These are phyloP conservation scores for Anser brachyrhynchus DNA, from an alignment of 2,113 vertebrate genomes.

Conservation along the genomic window DNA sequence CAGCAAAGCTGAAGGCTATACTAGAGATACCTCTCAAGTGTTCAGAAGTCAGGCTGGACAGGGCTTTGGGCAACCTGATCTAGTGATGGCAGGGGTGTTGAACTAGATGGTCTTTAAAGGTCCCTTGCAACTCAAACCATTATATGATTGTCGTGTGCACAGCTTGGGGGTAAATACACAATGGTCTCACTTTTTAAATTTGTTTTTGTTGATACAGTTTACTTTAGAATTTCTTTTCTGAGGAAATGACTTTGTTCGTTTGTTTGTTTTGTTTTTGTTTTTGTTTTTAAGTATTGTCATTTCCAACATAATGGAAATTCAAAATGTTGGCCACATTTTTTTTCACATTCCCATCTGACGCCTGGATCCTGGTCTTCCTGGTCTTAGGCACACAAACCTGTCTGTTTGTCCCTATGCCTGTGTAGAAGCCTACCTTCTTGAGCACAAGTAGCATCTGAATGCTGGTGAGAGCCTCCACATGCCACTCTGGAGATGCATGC, in stretches of 20 bases:
- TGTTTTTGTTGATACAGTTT: background rate
- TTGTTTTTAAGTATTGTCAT: background rate
- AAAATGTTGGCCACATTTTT: background rate
- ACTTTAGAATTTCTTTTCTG: background rate
- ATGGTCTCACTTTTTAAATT: background rate
- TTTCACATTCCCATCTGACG: background rate
- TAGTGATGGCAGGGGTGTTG: background rate
- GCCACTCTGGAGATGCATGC: background rate
- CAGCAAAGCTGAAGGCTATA: background rate
- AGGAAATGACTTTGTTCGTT: background rate
- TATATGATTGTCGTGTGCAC: background rate
- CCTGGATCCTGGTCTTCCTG: background rate
- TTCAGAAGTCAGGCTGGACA: background rate
- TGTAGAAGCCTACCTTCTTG: background rate
- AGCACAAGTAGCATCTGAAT: background rate
- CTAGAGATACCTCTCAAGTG: background rate
- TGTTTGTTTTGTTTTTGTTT: background rate
- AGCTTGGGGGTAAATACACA: background rate
- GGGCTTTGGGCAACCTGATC: background rate
- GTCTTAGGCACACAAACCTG: background rate
- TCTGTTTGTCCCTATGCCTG: fast-evolving
- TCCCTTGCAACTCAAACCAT: background rate
- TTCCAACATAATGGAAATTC: background rate
- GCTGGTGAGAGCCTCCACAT: background rate
- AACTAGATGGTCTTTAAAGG: background rate